A percentile compares a stretch with the other conserved stretches of the same genome.
phyloP scores from a whole-genome alignment of 2,797 vertebrate genomes.

The Pseudopleuronectes americanus region DNA sequence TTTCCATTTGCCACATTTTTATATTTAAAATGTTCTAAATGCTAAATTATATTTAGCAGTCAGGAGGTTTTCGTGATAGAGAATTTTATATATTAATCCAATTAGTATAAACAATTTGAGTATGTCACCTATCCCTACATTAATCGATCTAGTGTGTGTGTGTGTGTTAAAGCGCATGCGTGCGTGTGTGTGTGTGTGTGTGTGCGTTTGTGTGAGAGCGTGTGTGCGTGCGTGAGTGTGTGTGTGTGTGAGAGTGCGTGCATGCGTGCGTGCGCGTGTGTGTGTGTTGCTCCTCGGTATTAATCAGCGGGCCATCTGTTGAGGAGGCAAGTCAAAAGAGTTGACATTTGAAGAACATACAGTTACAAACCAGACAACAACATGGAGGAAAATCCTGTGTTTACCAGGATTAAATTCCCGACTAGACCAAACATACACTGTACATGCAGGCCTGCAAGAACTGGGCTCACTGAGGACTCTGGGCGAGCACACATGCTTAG shows the following conservation, averaged over 20 bases:
- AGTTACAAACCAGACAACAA: constrained; percentile 31
- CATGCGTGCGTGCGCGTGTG: constrained; percentile 11
- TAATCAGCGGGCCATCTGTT: constrained; percentile 72
- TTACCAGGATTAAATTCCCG: background rate
- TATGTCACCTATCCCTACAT: background rate
- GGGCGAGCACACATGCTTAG: background rate
- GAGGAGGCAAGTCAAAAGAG: constrained; percentile 48
- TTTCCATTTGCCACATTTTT: too few species aligned
- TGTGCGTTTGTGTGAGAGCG: too few species aligned
- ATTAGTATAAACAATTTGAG: constrained; percentile 3
- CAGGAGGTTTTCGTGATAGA: too few species aligned
- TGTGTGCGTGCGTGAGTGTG: too few species aligned
- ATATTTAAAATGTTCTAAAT: too few species aligned
- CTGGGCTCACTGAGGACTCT: background rate
- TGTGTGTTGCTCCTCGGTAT: constrained; percentile 32
- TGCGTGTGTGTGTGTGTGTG: too few species aligned
- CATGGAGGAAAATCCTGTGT: constrained; percentile 14
- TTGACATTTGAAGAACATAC: constrained; percentile 54
- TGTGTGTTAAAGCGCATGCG: too few species aligned
- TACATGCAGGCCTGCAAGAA: background rate
- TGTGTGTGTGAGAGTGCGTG: constrained; percentile 19
- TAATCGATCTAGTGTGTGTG: too few species aligned
- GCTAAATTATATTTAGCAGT: too few species aligned
- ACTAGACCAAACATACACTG: background rate
- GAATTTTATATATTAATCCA: too few species aligned